A percentile compares a stretch with the other conserved stretches of the same genome.
phyloP scores from a whole-genome alignment of 2,797 vertebrate genomes.

The Cirrhinus mrigala region DNA sequence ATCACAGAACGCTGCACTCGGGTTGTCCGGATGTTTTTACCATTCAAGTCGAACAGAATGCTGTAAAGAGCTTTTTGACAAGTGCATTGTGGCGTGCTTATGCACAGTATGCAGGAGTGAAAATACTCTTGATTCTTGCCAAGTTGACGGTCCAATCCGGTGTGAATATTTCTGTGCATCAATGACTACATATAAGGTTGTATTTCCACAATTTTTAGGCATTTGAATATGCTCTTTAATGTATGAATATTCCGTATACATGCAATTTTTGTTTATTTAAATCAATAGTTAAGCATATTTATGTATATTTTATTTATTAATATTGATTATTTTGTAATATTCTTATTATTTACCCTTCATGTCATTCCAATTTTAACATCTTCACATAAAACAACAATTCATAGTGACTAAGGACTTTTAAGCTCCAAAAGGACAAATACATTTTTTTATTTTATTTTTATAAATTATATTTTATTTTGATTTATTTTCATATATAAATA shows the following conservation, averaged over 20 bases:
- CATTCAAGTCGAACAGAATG: background rate
- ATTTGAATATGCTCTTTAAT: background rate
- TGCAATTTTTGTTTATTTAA: background rate
- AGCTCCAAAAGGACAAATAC: background rate
- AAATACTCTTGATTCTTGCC: constrained; percentile 41
- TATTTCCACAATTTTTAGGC: background rate
- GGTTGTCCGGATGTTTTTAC: constrained; percentile 25
- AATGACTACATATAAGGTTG: background rate
- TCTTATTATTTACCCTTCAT: background rate
- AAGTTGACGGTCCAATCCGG: constrained; percentile 12
- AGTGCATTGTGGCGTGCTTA: constrained; percentile 48
- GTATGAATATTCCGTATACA: background rate
- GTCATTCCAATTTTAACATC: background rate
- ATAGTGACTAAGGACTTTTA: background rate
- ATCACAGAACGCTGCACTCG: constrained; percentile 45
- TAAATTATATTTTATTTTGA: background rate
- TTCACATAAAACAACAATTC: background rate
- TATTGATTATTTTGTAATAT: background rate
- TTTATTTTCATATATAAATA: background rate
- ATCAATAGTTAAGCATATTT: background rate
- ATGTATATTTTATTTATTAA: background rate
- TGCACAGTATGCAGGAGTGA: constrained; percentile 26
- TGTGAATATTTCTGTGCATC: background rate
- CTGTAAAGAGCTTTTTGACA: constrained; percentile 48
- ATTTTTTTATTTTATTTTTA: background rate